Percentiles rank a stretch among this genome's conserved stretches.
Evolutionary conservation across 2,113 vertebrate species (phyloP).

Genomic region (Forbesichthys papilliferus): DNA sequence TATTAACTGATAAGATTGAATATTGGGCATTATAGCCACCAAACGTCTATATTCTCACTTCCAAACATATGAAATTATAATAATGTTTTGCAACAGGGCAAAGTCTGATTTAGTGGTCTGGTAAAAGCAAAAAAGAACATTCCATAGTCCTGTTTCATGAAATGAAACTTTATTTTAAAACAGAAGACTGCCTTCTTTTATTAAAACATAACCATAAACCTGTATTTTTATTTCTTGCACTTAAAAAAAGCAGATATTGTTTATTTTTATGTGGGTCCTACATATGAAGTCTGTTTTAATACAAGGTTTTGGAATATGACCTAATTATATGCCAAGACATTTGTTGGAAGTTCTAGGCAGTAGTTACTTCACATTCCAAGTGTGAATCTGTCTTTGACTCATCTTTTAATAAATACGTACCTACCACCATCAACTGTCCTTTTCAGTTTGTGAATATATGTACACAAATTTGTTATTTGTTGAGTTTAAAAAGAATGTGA

Average conservation of each 20-base stretch:
- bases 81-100: constrained; percentile 64
- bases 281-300: constrained; percentile 81
- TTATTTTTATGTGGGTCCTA: constrained; percentile 83
- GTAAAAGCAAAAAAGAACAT: constrained; percentile 76
- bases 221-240: constrained; percentile 85
- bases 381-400: constrained; percentile 82
- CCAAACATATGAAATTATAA: constrained; percentile 45
- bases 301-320: constrained; percentile 78
- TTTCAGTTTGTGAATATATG: constrained; percentile 78
- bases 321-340: constrained; percentile 72
- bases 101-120: constrained; percentile 73
- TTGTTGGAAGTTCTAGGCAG: constrained; percentile 74
- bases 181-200: constrained; percentile 80
- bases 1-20: constrained; percentile 55
- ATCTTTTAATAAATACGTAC: constrained; percentile 85
- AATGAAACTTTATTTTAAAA: constrained; percentile 82
- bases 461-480: constrained; percentile 72
- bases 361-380: constrained; percentile 81
- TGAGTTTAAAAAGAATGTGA: constrained; percentile 69
- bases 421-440: constrained; percentile 78
- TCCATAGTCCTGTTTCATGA: constrained; percentile 82
- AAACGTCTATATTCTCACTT: constrained; percentile 46
- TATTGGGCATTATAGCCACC: constrained; percentile 53
- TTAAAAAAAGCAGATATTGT: constrained; percentile 82
- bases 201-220: constrained; percentile 79